Conservation (phyloP, 2,113 vertebrate species). For the Chionis minor region DNA sequence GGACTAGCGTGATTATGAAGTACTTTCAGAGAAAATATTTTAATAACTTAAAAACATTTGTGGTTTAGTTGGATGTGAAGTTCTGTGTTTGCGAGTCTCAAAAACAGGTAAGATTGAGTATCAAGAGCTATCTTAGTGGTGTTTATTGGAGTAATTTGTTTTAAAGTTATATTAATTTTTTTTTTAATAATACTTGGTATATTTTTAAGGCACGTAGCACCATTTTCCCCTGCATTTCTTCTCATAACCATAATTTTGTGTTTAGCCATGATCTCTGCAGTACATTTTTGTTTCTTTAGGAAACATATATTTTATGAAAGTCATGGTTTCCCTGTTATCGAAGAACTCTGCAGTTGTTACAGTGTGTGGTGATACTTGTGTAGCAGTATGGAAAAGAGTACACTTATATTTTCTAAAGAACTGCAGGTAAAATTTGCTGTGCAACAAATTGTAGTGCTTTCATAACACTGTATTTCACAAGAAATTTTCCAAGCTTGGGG, state of each 20-base stretch:
- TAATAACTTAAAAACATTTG: neutral
- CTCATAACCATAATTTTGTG: neutral
- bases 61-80: neutral
- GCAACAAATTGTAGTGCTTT: neutral
- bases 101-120: neutral
- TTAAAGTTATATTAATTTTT: neutral
- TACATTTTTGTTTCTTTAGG: neutral
- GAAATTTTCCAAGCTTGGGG: neutral
- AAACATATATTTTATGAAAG: neutral
- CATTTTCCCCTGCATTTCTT: neutral
- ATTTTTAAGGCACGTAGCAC: neutral
- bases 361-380: neutral
- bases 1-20: neutral
- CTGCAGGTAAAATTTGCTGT: neutral
- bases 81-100: neutral
- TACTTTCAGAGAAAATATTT: neutral
- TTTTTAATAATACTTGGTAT: neutral
- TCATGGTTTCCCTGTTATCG: accelerated
- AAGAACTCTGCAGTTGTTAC: neutral
- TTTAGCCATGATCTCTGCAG: neutral
- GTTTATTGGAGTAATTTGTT: neutral
- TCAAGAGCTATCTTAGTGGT: neutral
- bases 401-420: accelerated
- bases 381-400: neutral
- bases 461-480: neutral